Conservation (phyloP, 2,888 invertebrate species). For the Caenorhabditis wallacei region DNA sequence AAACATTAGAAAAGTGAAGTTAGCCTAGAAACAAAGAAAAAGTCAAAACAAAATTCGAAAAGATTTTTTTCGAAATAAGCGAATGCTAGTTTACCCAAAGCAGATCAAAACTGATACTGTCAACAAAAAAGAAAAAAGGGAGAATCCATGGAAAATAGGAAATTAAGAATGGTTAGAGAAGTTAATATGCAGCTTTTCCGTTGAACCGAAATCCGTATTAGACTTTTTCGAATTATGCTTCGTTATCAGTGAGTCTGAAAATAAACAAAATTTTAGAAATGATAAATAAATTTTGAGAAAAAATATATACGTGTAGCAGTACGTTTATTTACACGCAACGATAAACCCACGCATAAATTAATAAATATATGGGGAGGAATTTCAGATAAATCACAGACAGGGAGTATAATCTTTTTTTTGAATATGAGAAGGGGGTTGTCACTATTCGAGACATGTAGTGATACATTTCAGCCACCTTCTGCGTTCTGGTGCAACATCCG, state of each 20-base stretch:
- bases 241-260: conserved; percentile 64
- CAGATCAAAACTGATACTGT: conserved; percentile 10
- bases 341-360: conserved; percentile 4
- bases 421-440: conserved; percentile 2
- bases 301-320: background rate
- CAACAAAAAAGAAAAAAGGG: conserved; percentile 5
- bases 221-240: conserved; percentile 11
- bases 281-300: background rate
- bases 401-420: background rate
- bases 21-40: conserved; percentile 21
- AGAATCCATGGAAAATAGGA: conserved; percentile 17
- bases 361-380: background rate
- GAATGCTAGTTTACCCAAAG: conserved; percentile 38
- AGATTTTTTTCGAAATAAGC: background rate
- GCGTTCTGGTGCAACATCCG: conserved; percentile 65
- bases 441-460: conserved; percentile 56
- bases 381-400: conserved; percentile 35
- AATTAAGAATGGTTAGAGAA: conserved; percentile 40
- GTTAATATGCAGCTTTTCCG: conserved; percentile 20
- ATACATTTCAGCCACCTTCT: conserved; percentile 68
- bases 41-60: background rate
- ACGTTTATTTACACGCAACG: conserved; percentile 32
- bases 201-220: conserved; percentile 19
- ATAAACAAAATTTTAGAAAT: conserved; percentile 1
- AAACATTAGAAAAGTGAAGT: conserved; percentile 32